Evolutionary conservation across 2,797 vertebrate genomes (phyloP), one percentile per base, ranked within the genome.

Genomic region (Picus viridis): DNA sequence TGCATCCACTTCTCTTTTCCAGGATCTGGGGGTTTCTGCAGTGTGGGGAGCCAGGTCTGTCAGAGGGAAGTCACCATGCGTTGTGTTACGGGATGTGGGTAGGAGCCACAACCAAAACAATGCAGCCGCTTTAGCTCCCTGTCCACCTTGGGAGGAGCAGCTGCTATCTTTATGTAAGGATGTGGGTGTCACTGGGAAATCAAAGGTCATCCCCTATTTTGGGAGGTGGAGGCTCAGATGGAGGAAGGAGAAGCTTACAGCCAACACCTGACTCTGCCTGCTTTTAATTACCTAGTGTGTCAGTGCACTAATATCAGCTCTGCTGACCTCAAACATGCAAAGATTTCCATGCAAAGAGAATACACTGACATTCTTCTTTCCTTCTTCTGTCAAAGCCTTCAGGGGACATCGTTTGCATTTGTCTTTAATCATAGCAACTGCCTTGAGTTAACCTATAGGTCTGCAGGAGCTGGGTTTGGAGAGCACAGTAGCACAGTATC

Each of bases 171-270:
- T 71, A 51, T 64, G 10, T 86, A 74, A 92, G 80, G 57, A 79
- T 79, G 58, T 88, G 62, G 68, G 77, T 93, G 91, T 92, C 10
- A 3, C 58, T 86, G 61, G 39, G 74, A 89, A 86, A 86, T 91
- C 83, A 77, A 62, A 93, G 80, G 54, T 93, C 89, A 84, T 74
- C 68, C 86, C 74, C 36, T 61, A 12, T 82, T 91, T 88, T 92
- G 47, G 77, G 39, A 95, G 89, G 90, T 90, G 89, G 87, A 94
- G 87, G 73, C 89, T 81, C 87, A 54, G 75, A 80, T 71, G 68
- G 71, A 95, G 94, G 95, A 93, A 92, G 79, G 17, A 86, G 90
- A 70, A 93, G 93, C 87, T 94, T 95, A 89, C 20, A 81, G 82
- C 23, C 56, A 86, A 71, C 89, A 95, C 85, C 92, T 93, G 89